phyloP scores from a whole-genome alignment of 2,113 vertebrate genomes.

The Lagopus leucura region DNA sequence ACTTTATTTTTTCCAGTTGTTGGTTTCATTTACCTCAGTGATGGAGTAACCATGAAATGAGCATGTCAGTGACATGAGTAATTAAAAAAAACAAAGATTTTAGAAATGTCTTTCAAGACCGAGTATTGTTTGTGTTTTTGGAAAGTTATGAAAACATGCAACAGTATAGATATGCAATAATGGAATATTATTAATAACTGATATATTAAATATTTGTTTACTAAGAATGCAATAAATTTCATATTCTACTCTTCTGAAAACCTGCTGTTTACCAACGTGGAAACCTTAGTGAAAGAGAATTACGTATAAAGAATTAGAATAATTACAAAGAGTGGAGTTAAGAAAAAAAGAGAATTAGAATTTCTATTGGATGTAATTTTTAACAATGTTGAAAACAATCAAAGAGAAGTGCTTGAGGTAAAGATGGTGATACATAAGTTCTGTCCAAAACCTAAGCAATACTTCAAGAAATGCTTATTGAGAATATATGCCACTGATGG shows the following conservation, averaged over 20 bases:
- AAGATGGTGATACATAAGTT: not conserved
- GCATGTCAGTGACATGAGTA: not conserved
- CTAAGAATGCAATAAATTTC: not conserved
- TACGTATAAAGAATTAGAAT: not conserved
- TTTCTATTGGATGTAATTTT: not conserved
- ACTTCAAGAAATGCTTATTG: not conserved
- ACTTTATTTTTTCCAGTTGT: not conserved
- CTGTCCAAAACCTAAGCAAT: not conserved
- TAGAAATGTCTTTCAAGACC: not conserved
- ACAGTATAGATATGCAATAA: not conserved
- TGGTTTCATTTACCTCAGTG: not conserved
- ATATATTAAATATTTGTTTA: not conserved
- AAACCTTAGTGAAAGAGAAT: not conserved
- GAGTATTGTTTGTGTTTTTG: not conserved
- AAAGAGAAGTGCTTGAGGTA: not conserved
- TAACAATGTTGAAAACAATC: not conserved
- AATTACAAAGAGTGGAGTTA: not conserved
- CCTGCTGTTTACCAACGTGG: not conserved
- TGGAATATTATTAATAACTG: not conserved
- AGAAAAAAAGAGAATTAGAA: not conserved
- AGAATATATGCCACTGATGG: not conserved
- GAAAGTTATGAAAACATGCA: not conserved
- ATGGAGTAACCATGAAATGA: not conserved
- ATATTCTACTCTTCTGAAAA: not conserved
- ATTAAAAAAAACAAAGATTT: not conserved